Evolutionary conservation across 2,797 vertebrate species (phyloP).

Genomic region (Centropyge bicolor): DNA sequence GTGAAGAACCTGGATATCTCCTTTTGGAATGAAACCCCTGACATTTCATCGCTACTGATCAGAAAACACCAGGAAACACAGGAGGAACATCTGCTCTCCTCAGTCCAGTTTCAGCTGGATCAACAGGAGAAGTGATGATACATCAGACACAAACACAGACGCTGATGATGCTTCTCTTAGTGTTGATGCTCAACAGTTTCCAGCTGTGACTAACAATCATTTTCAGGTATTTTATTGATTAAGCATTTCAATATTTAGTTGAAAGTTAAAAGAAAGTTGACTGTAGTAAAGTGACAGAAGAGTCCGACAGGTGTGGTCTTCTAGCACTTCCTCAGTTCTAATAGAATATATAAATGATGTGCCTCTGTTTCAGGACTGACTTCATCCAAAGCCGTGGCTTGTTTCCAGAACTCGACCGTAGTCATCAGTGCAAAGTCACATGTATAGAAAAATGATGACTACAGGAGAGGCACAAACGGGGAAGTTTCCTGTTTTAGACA

Average conservation of each 20-base stretch:
- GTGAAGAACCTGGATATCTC: constrained; percentile 1
- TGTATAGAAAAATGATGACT: background rate
- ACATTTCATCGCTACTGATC: background rate
- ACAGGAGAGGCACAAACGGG: constrained; percentile 5
- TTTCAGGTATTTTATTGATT: background rate
- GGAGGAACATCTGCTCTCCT: background rate
- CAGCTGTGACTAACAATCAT: background rate
- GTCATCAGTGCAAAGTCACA: constrained; percentile 5
- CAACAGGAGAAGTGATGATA: constrained; percentile 1
- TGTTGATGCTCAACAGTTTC: background rate
- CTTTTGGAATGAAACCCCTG: constrained; percentile 42
- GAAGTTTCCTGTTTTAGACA: background rate
- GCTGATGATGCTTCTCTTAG: background rate
- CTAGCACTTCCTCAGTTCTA: background rate
- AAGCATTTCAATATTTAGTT: background rate
- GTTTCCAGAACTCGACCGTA: background rate
- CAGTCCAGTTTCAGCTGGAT: background rate
- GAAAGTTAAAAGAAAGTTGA: background rate
- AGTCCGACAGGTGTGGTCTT: background rate
- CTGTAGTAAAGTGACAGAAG: background rate
- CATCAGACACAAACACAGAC: background rate
- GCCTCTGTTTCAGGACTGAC: background rate
- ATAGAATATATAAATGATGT: background rate
- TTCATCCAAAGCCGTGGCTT: background rate
- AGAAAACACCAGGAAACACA: background rate